Evolutionary conservation across 1,140 invertebrate genomes (phyloP).

Genomic region (Drosophila santomea): DNA sequence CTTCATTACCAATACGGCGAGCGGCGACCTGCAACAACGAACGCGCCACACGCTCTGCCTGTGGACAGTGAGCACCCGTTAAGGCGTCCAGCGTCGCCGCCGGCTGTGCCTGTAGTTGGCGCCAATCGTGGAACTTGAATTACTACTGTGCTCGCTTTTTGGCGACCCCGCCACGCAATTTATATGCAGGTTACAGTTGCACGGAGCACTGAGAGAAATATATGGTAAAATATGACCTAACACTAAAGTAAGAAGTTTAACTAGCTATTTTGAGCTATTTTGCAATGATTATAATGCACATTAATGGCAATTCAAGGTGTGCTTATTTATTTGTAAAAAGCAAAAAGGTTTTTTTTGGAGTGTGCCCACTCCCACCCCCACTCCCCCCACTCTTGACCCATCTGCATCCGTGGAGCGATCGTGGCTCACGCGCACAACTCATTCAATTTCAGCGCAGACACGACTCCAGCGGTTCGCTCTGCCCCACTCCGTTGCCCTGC

Average conservation of each 20-base stretch:
- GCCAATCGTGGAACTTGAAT: constrained; percentile 6
- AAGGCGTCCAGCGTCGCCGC: neutral
- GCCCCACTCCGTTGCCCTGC: neutral
- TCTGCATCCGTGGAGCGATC: constrained; percentile 51
- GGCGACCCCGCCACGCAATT: constrained; percentile 18
- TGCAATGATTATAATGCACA: neutral
- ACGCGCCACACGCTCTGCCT: constrained; percentile 31
- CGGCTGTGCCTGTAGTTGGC: neutral
- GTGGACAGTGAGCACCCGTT: constrained; percentile 15
- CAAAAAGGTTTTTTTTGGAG: neutral
- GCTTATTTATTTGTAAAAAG: too few species aligned
- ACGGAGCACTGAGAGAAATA: neutral
- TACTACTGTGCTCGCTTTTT: constrained; percentile 30
- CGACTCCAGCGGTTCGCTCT: constrained; percentile 50
- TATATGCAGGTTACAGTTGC: constrained; percentile 32
- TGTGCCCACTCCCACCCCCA: neutral
- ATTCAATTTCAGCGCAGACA: constrained; percentile 78
- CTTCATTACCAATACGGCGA: constrained; percentile 75
- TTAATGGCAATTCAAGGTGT: too few species aligned
- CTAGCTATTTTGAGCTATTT: too few species aligned
- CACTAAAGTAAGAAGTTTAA: too few species aligned
- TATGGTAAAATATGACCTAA: too few species aligned
- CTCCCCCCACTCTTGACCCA: constrained; percentile 11
- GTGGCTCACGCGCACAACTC: constrained; percentile 82
- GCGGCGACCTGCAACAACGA: constrained; percentile 29